Percentiles rank a stretch among this genome's conserved stretches.
These are phyloP conservation scores for Pangasius krempfi DNA, from an alignment of 2,797 vertebrate species.

Conservation along the genomic window DNA sequence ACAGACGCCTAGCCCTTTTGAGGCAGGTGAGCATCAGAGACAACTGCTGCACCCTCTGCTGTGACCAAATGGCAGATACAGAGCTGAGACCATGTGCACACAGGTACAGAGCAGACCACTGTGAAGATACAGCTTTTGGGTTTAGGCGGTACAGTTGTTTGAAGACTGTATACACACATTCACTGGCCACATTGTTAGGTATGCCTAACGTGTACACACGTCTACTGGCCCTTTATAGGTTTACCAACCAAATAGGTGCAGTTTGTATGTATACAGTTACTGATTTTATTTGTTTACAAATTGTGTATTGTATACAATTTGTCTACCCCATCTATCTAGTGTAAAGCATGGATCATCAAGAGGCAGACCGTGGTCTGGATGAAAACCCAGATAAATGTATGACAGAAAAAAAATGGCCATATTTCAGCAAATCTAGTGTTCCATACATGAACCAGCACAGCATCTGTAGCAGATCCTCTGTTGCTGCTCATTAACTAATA, in stretches of 20 bases:
- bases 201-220: neutral
- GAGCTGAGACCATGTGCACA: constrained; percentile 96
- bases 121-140: neutral
- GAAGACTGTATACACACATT: neutral
- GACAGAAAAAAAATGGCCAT: neutral
- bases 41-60: constrained; percentile 98
- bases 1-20: constrained; percentile 85
- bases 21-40: constrained; percentile 98
- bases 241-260: neutral
- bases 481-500: neutral
- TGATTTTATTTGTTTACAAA: neutral
- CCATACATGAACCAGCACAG: neutral
- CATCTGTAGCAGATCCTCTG: neutral
- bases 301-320: neutral
- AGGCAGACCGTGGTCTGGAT: neutral
- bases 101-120: constrained; percentile 75
- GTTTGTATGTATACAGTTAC: no score
- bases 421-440: neutral
- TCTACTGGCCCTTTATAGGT: neutral
- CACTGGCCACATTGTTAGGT: neutral
- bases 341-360: neutral
- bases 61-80: constrained; percentile 96
- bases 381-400: neutral
- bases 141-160: constrained; percentile 3
- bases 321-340: neutral